These are phyloP conservation scores for Euschistus heros DNA, from an alignment of 1,140 invertebrate species.

Conservation along the genomic window DNA sequence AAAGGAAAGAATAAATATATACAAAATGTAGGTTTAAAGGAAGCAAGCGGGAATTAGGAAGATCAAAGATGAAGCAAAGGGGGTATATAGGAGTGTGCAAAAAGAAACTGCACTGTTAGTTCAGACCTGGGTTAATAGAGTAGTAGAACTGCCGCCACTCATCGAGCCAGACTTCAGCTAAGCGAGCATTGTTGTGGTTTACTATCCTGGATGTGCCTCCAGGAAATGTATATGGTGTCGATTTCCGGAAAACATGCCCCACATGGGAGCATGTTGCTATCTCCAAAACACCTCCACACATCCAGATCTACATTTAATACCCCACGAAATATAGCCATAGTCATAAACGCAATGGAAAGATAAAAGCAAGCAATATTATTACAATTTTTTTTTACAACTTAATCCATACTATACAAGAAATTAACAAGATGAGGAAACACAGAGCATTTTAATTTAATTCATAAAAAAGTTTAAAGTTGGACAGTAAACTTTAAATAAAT, in stretches of 20 bases:
- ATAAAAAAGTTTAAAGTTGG: too few relatives aligned
- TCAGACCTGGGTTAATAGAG: constrained; percentile 87
- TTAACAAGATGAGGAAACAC: too few relatives aligned
- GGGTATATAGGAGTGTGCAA: background rate
- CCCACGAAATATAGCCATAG: background rate
- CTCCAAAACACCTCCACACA: constrained; percentile 88
- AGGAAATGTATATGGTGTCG: constrained; percentile 97
- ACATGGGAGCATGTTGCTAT: constrained; percentile 87
- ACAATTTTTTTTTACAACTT: too few relatives aligned
- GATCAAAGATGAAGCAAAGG: too few relatives aligned
- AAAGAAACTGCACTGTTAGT: constrained; percentile 4
- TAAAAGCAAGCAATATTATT: too few relatives aligned
- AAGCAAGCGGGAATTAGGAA: background rate
- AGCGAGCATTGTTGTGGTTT: constrained; percentile 94
- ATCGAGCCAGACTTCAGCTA: constrained; percentile 96
- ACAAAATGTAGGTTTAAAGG: background rate
- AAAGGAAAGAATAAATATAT: background rate
- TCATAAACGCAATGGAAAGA: too few relatives aligned
- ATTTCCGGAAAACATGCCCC: constrained; percentile 96
- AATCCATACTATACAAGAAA: too few relatives aligned
- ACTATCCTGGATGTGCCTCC: constrained; percentile 95
- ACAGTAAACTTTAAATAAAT: too few relatives aligned
- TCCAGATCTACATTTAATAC: constrained; percentile 71
- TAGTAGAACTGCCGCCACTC: constrained; percentile 98
- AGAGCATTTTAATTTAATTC: too few relatives aligned